These are phyloP conservation scores for Tanytarsus gracilentus DNA, from an alignment of 2,888 invertebrate genomes.

Conservation along the genomic window DNA sequence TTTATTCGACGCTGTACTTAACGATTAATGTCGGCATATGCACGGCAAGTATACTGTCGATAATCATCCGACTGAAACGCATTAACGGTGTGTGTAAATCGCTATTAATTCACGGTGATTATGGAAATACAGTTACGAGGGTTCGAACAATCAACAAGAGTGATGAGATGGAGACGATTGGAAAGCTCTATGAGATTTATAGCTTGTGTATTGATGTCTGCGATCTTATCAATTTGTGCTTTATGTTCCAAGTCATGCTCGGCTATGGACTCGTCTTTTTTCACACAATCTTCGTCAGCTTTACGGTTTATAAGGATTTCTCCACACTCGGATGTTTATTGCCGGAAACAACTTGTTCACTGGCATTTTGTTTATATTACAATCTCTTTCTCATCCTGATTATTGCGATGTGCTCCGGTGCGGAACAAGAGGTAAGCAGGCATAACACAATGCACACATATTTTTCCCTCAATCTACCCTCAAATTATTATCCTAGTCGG, in stretches of 20 bases:
- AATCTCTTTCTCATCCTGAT: background rate
- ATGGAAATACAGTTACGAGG: background rate
- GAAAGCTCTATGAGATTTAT: constrained; percentile 7
- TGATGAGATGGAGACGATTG: background rate
- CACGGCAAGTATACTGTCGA: background rate
- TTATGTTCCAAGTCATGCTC: constrained; percentile 3
- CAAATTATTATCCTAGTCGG: too few relatives aligned
- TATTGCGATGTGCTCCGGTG: background rate
- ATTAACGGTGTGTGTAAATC: background rate
- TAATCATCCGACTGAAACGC: background rate
- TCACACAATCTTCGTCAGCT: background rate
- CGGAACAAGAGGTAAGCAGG: constrained; percentile 1
- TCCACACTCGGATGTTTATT: background rate
- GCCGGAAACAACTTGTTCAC: background rate
- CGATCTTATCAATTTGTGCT: background rate
- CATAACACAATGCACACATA: too few relatives aligned
- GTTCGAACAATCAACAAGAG: background rate
- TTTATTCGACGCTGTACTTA: background rate
- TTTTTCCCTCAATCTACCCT: too few relatives aligned
- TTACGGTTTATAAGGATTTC: background rate
- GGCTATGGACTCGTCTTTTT: constrained; percentile 14
- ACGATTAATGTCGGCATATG: background rate
- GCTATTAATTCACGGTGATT: background rate
- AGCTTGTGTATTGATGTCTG: background rate
- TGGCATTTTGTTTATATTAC: constrained; percentile 2